phyloP scores from a whole-genome alignment of 2,797 vertebrate genomes.

The Dallia pectoralis region DNA sequence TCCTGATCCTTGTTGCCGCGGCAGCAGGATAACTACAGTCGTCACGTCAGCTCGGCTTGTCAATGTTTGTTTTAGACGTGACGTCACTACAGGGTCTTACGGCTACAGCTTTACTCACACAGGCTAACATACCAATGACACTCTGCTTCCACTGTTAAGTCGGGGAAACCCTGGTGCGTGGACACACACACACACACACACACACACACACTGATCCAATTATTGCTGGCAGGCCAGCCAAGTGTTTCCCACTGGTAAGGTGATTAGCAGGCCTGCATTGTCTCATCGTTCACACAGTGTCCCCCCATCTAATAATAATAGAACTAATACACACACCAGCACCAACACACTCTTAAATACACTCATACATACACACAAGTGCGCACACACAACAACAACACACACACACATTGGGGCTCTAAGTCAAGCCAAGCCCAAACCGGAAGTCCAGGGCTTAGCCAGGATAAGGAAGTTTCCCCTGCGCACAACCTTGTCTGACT shows the following conservation, averaged over 20 bases:
- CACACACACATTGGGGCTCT: neutral
- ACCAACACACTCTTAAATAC: neutral
- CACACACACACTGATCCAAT: constrained; percentile 1
- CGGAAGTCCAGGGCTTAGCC: neutral
- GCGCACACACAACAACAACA: neutral
- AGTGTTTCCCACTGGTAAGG: constrained; percentile 2
- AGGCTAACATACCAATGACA: constrained; percentile 18
- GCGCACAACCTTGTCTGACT: neutral
- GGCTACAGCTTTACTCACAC: constrained; percentile 5
- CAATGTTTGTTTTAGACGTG: constrained; percentile 33
- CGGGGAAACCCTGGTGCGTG: neutral
- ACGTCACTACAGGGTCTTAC: too few relatives aligned
- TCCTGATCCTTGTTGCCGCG: constrained; percentile 16
- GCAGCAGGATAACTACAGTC: constrained; percentile 47
- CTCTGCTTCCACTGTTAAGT: constrained; percentile 1
- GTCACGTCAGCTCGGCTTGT: constrained; percentile 35
- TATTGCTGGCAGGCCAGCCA: neutral
- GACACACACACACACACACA: neutral
- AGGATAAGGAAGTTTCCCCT: neutral
- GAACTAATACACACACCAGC: neutral
- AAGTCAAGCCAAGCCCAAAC: neutral
- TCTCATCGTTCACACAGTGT: neutral
- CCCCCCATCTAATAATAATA: neutral
- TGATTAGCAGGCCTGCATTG: neutral
- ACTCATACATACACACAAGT: neutral